Percentiles rank a stretch among this genome's conserved stretches.
phyloP scores from a whole-genome alignment of 2,113 vertebrate species.

The Crypturellus undulatus region DNA sequence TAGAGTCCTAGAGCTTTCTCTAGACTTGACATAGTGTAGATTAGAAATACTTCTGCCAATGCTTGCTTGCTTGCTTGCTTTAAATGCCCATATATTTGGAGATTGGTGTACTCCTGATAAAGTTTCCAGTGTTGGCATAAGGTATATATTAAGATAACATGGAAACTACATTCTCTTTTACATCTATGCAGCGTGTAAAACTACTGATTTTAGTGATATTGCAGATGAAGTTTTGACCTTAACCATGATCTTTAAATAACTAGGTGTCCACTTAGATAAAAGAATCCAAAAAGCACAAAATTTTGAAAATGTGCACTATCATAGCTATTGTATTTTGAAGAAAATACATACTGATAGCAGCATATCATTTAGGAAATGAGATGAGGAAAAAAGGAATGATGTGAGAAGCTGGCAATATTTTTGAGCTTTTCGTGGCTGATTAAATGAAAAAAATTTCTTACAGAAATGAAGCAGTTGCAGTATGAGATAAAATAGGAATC shows the following conservation, averaged over 20 bases:
- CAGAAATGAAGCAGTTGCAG: neutral
- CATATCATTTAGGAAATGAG: neutral
- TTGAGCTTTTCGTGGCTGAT: neutral
- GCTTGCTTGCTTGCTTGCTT: neutral
- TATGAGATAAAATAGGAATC: accelerated
- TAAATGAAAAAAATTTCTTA: neutral
- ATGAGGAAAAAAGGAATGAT: neutral
- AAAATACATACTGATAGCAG: neutral
- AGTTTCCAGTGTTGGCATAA: neutral
- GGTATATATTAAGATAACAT: neutral
- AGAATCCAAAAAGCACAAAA: neutral
- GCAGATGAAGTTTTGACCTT: neutral
- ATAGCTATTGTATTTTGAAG: neutral
- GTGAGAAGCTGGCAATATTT: neutral
- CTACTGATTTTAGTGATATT: accelerated
- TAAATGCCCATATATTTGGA: neutral
- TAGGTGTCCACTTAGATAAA: neutral
- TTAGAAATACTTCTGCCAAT: neutral
- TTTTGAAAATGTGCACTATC: accelerated
- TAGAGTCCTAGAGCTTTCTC: neutral
- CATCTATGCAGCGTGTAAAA: neutral
- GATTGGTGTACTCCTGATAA: neutral
- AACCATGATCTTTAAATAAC: neutral
- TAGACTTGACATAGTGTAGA: neutral
- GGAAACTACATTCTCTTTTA: neutral